Percentiles rank a stretch among this genome's conserved stretches.
Evolutionary conservation across 2,888 invertebrate species (phyloP).

Genomic region (Ptychoptera contaminata): DNA sequence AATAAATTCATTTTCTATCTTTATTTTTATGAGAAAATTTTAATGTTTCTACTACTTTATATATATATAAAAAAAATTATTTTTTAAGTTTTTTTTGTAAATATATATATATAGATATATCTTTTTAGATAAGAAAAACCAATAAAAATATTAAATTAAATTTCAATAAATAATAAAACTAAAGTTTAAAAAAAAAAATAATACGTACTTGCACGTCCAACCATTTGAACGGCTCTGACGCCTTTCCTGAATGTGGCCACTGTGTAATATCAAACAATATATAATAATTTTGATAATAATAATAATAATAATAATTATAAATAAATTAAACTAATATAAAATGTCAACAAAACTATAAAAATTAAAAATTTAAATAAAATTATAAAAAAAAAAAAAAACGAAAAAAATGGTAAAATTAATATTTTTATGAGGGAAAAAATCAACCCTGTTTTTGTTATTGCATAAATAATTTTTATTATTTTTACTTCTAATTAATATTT

Average conservation of each 20-base stretch:
- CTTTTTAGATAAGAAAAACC: no score
- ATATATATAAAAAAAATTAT: no score
- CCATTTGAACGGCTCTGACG: conserved; percentile 97
- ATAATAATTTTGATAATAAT: no score
- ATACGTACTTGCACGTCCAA: conserved; percentile 97
- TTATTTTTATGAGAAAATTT: no score
- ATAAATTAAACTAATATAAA: conserved; percentile 21
- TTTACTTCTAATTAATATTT: no score
- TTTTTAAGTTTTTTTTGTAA: no score
- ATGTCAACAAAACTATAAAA: conserved; percentile 10
- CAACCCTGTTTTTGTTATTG: no score
- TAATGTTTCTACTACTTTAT: no score
- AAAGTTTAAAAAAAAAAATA: conserved; percentile 6
- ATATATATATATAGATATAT: no score
- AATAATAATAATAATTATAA: conserved; percentile 15
- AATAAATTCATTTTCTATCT: no score
- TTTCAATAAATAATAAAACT: background rate
- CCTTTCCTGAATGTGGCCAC: conserved; percentile 99
- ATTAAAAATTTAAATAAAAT: conserved; percentile 6
- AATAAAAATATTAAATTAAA: background rate
- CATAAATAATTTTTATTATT: no score
- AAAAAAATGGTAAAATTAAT: background rate
- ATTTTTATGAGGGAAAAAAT: no score
- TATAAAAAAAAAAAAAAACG: conserved; percentile 10
- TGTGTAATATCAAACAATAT: conserved; percentile 36